Percentiles rank a stretch among this genome's conserved stretches.
Conservation (phyloP, 2,797 vertebrate species). For the Sebastes matsubarae region DNA sequence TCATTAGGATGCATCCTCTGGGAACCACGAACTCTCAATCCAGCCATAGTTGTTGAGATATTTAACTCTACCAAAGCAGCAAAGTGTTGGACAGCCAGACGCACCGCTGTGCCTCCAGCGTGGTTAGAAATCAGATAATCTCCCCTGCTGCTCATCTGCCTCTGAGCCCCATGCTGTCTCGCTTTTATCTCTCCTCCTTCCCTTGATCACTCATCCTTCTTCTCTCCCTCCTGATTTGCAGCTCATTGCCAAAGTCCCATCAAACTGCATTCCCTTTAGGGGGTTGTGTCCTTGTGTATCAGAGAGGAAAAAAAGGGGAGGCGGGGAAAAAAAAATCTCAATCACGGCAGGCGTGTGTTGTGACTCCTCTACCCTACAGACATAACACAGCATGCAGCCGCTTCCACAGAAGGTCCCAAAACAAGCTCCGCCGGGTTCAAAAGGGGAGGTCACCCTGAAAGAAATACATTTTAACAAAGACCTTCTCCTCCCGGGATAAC, state of each 20-base stretch:
- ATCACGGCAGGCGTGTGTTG: slow-evolving; percentile 38
- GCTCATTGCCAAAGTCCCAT: slow-evolving; percentile 19
- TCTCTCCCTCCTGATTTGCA: background rate
- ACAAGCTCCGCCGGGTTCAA: slow-evolving; percentile 38
- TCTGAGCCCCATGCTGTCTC: background rate
- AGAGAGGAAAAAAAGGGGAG: background rate
- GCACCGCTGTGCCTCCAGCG: background rate
- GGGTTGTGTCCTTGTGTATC: slow-evolving; percentile 38
- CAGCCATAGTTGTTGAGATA: background rate
- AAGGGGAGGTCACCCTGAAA: slow-evolving; percentile 53
- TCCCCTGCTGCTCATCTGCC: slow-evolving; percentile 28
- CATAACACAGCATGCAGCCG: slow-evolving; percentile 33
- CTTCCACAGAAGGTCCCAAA: slow-evolving; percentile 28
- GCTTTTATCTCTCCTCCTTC: slow-evolving; percentile 23
- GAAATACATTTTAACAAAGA: slow-evolving; percentile 22
- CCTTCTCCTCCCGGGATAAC: slow-evolving; percentile 30
- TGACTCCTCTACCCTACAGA: slow-evolving; percentile 44
- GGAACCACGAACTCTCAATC: background rate
- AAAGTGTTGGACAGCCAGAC: background rate
- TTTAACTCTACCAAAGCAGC: background rate
- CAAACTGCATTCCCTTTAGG: slow-evolving; percentile 28
- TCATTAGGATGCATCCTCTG: background rate
- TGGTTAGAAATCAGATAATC: slow-evolving; percentile 12
- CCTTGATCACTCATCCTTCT: slow-evolving; percentile 20
- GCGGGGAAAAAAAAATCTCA: background rate